Conservation (phyloP, 2,113 vertebrate species). For the Rhinolophus sinicus region DNA sequence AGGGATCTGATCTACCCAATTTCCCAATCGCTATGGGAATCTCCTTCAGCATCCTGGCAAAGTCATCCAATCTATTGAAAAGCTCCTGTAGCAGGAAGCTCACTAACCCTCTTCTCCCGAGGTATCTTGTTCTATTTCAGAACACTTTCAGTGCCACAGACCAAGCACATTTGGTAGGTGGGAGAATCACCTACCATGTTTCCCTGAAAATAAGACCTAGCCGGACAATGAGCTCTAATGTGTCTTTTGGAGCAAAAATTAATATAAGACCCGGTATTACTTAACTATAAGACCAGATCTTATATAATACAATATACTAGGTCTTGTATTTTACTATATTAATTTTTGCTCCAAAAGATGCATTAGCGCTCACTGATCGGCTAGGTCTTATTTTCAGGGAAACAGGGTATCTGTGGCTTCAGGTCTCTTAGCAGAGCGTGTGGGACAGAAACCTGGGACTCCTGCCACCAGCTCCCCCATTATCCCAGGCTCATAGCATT, state of each 20-base stretch:
- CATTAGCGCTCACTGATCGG: too few relatives aligned
- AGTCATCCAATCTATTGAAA: neutral
- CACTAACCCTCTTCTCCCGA: neutral
- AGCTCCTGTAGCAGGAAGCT: neutral
- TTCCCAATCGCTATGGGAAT: neutral
- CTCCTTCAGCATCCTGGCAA: neutral
- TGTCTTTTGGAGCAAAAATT: too few relatives aligned
- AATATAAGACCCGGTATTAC: too few relatives aligned
- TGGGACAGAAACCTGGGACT: neutral
- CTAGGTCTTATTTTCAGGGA: too few relatives aligned
- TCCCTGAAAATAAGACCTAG: too few relatives aligned
- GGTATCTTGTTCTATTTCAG: neutral
- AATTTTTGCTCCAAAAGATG: too few relatives aligned
- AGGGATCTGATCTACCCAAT: neutral
- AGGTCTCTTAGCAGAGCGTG: too few relatives aligned
- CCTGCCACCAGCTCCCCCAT: too few relatives aligned
- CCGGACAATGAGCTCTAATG: too few relatives aligned
- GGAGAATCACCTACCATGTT: neutral
- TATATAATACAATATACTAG: too few relatives aligned
- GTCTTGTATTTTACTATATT: too few relatives aligned
- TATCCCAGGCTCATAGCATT: accelerated
- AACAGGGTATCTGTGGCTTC: neutral
- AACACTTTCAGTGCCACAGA: neutral
- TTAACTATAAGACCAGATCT: too few relatives aligned
- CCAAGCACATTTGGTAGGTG: neutral